A percentile compares a stretch with the other conserved stretches of the same genome.
Conservation (phyloP, 35 echinoderm and acorn worm species). For the Eucidaris tribuloides region DNA sequence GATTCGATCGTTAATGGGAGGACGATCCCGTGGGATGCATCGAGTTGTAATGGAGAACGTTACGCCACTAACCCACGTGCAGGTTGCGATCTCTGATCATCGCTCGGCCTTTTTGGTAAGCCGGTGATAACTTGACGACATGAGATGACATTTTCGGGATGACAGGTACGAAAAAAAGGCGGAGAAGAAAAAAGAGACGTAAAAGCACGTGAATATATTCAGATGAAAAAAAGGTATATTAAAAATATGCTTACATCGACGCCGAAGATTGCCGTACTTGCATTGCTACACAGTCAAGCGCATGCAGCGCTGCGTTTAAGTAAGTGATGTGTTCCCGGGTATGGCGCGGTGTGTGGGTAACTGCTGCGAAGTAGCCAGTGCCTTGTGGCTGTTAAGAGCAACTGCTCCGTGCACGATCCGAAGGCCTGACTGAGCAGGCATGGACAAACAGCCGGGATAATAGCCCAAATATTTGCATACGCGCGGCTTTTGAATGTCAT, state of each 20-base stretch:
- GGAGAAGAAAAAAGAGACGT: no score
- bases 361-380: background rate
- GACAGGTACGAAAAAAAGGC: background rate
- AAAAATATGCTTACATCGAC: background rate
- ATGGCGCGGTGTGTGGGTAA: background rate
- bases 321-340: background rate
- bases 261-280: constrained; percentile 11
- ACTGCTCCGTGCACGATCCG: background rate
- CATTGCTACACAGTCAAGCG: constrained; percentile 19
- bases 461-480: constrained; percentile 32
- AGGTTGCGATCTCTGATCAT: no score
- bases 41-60: no score
- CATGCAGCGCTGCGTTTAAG: background rate
- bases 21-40: no score
- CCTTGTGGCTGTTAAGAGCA: background rate
- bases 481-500: constrained; percentile 29
- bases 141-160: no score
- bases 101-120: no score
- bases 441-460: constrained; percentile 7
- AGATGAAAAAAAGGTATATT: background rate
- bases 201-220: background rate
- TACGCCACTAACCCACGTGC: no score
- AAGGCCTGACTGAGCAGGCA: constrained; percentile 6
- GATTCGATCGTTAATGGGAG: no score
- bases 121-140: no score